Base-by-base conservation (phyloP, 1,140 invertebrate genomes). In the Bradynema listronoti region DNA sequence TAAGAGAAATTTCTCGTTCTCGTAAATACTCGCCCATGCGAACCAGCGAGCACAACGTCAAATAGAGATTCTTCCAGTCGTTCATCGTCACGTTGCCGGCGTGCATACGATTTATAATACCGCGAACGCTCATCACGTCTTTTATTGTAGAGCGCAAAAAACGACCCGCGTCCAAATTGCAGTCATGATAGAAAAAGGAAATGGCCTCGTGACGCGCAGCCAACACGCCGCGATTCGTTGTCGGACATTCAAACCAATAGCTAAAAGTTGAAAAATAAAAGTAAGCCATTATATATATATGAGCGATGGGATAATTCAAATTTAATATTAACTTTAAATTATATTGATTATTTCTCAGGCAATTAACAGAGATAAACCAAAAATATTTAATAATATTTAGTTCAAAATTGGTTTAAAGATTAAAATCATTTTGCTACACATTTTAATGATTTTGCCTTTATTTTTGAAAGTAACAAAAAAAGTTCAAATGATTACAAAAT, bases 171-270 rank as follows among this genome's bases (percentile, higher is more conserved):
- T 71, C 66, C 2, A 66, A 25, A 46, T 73, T 72, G 42, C 66
- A 75, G 55, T 73, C 72, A 25, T 75, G 72, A 24, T 51, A 51
- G 60, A 76, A 76, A 49, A 67, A 76, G 6, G 63, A 56, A 19
- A 76, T 58, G 9, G 63, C 76, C 29, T 67, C 61, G 19, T 76
- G 73, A 4, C 73, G 58, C 11, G 51, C 36, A 7, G 45, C 9
- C 9, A 76, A 58, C 9, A 75, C 42, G 22, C 51, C 49, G 46
- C 61, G 29, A 51, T 76, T 65, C 7, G 49, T 60, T 7, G 60
- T 67, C 1, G 73, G 73, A 34, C 71, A 45, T 29, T 56, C 36
- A 52, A 76, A 76, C 73, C 73, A 76, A 9, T 51, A 53, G 39
- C 75, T 67, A 41, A 52, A 63, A 32, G 41, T 6, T 6, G 14